These are phyloP conservation scores for Monopterus albus DNA, from an alignment of 2,113 vertebrate genomes.

Conservation along the genomic window DNA sequence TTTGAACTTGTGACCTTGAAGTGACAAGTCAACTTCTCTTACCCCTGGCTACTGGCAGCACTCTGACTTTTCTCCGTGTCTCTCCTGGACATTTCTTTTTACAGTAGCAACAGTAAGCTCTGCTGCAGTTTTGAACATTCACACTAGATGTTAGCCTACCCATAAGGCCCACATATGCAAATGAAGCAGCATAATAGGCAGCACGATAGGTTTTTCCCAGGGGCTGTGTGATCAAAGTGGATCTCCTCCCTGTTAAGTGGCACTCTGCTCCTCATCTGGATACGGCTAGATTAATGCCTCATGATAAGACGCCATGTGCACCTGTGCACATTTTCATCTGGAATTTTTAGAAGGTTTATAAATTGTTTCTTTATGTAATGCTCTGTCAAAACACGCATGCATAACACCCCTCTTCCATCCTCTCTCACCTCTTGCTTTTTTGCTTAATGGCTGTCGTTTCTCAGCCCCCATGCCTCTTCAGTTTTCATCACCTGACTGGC, in stretches of 20 bases:
- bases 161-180: slow-evolving; percentile 81
- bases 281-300: slow-evolving; percentile 77
- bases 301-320: slow-evolving; percentile 47
- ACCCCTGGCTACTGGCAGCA: slow-evolving; percentile 51
- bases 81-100: slow-evolving; percentile 62
- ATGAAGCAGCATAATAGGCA: slow-evolving; percentile 82
- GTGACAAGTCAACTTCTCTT: slow-evolving; percentile 50
- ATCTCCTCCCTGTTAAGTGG: slow-evolving; percentile 84
- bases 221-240: slow-evolving; percentile 83
- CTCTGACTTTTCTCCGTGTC: slow-evolving; percentile 48
- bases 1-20: slow-evolving; percentile 69
- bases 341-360: slow-evolving; percentile 77
- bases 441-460: slow-evolving; percentile 79
- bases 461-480: slow-evolving; percentile 70
- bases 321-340: slow-evolving; percentile 63
- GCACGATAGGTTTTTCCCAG: slow-evolving; percentile 73
- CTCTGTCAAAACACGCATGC: slow-evolving; percentile 40
- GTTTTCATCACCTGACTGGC: slow-evolving; percentile 84
- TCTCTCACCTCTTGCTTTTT: slow-evolving; percentile 61
- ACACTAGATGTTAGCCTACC: slow-evolving; percentile 71
- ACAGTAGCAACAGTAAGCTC: slow-evolving; percentile 53
- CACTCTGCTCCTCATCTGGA: slow-evolving; percentile 81
- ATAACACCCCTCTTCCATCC: slow-evolving; percentile 20
- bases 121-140: slow-evolving; percentile 72
- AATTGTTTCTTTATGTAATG: slow-evolving; percentile 81